Percentiles rank a stretch among this genome's conserved stretches.
Conservation (phyloP, 1,140 invertebrate species). For the Drosophila leontia region DNA sequence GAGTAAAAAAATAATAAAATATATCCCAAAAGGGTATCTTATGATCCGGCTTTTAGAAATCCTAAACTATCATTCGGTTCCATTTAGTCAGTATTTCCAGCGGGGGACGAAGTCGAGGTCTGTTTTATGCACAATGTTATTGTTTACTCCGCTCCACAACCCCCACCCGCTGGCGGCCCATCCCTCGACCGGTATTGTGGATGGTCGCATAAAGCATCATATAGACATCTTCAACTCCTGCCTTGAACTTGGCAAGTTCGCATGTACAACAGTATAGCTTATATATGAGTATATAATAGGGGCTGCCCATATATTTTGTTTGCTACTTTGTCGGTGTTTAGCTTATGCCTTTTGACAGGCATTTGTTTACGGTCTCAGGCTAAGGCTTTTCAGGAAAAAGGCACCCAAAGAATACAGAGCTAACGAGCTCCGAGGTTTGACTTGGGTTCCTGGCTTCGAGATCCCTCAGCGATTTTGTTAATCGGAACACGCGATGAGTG, state of each 20-base stretch:
- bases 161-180: slow-evolving; percentile 40
- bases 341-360: slow-evolving; percentile 53
- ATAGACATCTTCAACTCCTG: slow-evolving; percentile 59
- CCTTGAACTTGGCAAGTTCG: slow-evolving; percentile 76
- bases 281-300: slow-evolving; percentile 6
- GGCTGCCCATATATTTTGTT: slow-evolving; percentile 31
- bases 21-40: slow-evolving; percentile 3
- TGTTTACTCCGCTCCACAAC: slow-evolving; percentile 26
- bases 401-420: slow-evolving; percentile 6
- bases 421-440: slow-evolving; percentile 39
- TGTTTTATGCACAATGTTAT: slow-evolving; percentile 46
- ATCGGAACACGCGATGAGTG: slow-evolving; percentile 69
- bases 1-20: not conserved
- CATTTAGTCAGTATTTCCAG: slow-evolving; percentile 25
- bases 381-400: slow-evolving; percentile 3
- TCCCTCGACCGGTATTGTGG: slow-evolving; percentile 55
- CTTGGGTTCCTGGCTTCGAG: slow-evolving; percentile 28
- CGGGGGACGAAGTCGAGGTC: slow-evolving; percentile 12
- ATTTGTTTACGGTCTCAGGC: slow-evolving; percentile 60
- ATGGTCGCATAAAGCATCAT: slow-evolving; percentile 40
- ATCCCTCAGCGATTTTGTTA: slow-evolving; percentile 53
- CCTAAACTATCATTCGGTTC: not conserved
- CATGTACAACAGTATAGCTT: slow-evolving; percentile 12
- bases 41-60: not conserved
- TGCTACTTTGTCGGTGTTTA: slow-evolving; percentile 46